phyloP scores from a whole-genome alignment of 2,113 vertebrate genomes.

The Porphyrio hochstetteri region DNA sequence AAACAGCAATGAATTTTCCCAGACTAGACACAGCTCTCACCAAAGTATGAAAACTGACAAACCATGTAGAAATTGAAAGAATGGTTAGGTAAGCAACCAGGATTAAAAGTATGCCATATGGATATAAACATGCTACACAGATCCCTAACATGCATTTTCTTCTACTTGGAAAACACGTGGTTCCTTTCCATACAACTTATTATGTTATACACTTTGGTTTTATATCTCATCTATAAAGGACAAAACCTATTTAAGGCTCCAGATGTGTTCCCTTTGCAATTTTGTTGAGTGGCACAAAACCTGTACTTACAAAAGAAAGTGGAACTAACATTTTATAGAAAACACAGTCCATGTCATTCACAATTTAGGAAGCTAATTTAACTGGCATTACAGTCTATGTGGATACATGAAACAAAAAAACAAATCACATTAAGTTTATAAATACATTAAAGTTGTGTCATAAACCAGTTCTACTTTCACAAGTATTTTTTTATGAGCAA shows the following conservation, averaged over 20 bases:
- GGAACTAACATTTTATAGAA: not conserved
- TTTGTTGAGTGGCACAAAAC: not conserved
- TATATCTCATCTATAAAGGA: not conserved
- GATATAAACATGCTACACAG: not conserved
- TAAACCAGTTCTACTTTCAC: not conserved
- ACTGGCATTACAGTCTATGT: not conserved
- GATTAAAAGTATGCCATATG: not conserved
- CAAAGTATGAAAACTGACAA: slow-evolving; percentile 8
- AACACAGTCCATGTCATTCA: not conserved
- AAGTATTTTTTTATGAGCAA: not conserved
- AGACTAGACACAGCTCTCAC: not conserved
- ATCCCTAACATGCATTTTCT: not conserved
- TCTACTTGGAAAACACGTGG: slow-evolving; percentile 7
- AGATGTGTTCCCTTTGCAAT: not conserved
- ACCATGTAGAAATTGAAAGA: not conserved
- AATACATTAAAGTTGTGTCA: not conserved
- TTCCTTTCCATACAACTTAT: not conserved
- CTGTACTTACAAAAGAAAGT: not conserved
- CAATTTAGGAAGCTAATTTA: not conserved
- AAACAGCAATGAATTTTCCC: slow-evolving; percentile 11
- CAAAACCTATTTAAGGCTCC: not conserved
- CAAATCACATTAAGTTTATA: not conserved
- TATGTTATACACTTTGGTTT: not conserved
- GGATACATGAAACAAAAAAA: not conserved
- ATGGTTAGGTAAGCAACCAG: slow-evolving; percentile 13